Conservation (phyloP, 2,888 invertebrate species). For the Lordiphosa fenestrarum region DNA sequence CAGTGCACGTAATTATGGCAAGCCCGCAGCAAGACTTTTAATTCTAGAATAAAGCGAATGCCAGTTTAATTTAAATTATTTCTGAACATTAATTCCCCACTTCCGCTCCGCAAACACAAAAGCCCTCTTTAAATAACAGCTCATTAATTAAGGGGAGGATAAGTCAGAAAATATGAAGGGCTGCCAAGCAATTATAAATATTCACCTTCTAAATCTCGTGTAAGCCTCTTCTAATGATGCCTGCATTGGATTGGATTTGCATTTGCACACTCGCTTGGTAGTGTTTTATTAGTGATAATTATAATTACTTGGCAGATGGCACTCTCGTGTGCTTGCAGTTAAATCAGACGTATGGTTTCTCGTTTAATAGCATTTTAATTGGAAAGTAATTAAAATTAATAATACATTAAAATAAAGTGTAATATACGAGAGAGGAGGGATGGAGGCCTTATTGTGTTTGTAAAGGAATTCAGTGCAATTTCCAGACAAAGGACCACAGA, state of each 20-base stretch:
- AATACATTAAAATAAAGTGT: constrained; percentile 42
- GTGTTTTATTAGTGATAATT: constrained; percentile 47
- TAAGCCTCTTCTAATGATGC: constrained; percentile 13
- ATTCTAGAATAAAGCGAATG: constrained; percentile 14
- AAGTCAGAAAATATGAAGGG: no score
- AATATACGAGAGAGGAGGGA: constrained; percentile 21
- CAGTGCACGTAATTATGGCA: constrained; percentile 54
- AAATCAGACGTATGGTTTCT: constrained; percentile 33
- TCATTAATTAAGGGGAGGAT: no score
- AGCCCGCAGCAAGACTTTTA: constrained; percentile 32
- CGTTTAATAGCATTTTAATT: constrained; percentile 62
- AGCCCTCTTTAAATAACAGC: no score
- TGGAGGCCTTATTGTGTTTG: constrained; percentile 27
- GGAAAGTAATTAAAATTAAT: constrained; percentile 68
- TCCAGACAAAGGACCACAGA: constrained; percentile 10
- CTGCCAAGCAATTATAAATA: no score
- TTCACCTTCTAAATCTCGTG: no score
- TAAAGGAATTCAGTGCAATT: constrained; percentile 4
- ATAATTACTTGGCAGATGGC: constrained; percentile 10
- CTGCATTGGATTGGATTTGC: constrained; percentile 15
- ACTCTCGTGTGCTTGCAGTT: constrained; percentile 5
- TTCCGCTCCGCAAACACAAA: no score
- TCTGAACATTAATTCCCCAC: no score
- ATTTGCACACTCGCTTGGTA: constrained; percentile 14
- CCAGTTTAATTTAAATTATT: constrained; percentile 1